Conservation (phyloP, 1,140 invertebrate genomes). For the Schlechtendalia chinensis region DNA sequence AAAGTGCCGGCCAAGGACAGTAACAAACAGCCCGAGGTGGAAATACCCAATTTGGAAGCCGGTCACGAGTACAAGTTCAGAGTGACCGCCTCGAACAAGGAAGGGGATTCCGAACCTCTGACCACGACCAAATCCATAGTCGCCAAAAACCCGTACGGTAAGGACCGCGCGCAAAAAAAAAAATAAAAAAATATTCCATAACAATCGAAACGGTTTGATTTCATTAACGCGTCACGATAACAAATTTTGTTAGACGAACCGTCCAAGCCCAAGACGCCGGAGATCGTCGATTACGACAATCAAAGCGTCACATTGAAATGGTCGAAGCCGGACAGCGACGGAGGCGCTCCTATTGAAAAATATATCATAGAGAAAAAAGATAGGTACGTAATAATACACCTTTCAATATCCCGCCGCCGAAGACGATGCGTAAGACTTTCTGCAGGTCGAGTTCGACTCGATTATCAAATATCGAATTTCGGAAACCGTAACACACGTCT, state of each 20-base stretch:
- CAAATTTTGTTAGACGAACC: constrained; percentile 81
- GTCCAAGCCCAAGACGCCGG: constrained; percentile 83
- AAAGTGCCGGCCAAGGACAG: constrained; percentile 66
- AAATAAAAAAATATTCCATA: neutral
- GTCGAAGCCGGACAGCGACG: constrained; percentile 86
- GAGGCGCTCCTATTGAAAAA: constrained; percentile 92
- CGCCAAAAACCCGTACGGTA: constrained; percentile 96
- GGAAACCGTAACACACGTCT: too few relatives aligned
- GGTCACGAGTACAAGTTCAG: constrained; percentile 94
- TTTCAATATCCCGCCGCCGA: too few relatives aligned
- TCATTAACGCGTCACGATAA: too few relatives aligned
- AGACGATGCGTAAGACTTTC: too few relatives aligned
- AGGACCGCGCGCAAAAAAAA: neutral
- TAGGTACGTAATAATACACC: too few relatives aligned
- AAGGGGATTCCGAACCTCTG: constrained; percentile 93
- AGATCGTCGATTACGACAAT: constrained; percentile 90
- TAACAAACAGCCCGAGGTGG: constrained; percentile 71
- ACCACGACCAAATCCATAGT: constrained; percentile 77
- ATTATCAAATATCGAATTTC: too few relatives aligned
- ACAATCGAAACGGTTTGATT: too few relatives aligned
- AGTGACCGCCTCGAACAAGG: constrained; percentile 91
- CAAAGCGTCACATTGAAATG: constrained; percentile 92
- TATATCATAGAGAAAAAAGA: constrained; percentile 98
- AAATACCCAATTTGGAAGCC: constrained; percentile 85
- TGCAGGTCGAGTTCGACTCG: too few relatives aligned